Evolutionary conservation across 1,140 invertebrate species (phyloP), one percentile per base, ranked within the genome.

Genomic region (Aphaenogaster floridana): DNA sequence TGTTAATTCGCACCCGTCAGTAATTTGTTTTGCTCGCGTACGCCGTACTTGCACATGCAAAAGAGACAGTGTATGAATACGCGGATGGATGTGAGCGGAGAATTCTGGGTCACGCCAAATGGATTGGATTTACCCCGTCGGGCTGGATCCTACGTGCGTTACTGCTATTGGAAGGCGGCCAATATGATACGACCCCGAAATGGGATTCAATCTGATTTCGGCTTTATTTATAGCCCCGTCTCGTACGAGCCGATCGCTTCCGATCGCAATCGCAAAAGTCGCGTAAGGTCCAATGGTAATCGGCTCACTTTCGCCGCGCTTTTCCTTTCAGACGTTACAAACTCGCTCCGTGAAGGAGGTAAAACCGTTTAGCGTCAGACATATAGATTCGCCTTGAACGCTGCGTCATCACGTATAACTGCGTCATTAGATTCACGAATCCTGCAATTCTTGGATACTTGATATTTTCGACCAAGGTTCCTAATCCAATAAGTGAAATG

Each of bases 51-150:
- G 36, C 15, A 57, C 76, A 86, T 79, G 48, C 61, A 80, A 66
- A 50, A 34, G 76, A 72, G 34, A 59, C 69, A 54, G 39, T 68
- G 4, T 71, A 91, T 66, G 89, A 88, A 91, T 89, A 61, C 84
- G 57, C 13, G 48, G 50, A 48, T 50, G 13, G 66, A 54, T 85
- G 61, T 48, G 79, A 80, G 42, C 64, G 64, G 28, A 54, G 52
- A 54, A 92, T 92, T 91, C 91, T 92, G 72, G 92, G 92, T 92
- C 89, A 92, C 68, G 50, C 87, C 69, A 91, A 90, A 92, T 92
- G 91, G 90, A 92, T 91, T 92, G 91, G 88, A 92, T 87, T 88
- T 88, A 71, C 48, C 69, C 45, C 74, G 81, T 80, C 77, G 61
- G 64, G 69, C 61, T 45, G 80, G 69, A 90, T 92, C 77, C 71